A percentile compares a stretch with the other conserved stretches of the same genome.
Conservation (phyloP, 2,888 invertebrate genomes). For the Lagria hirta region DNA sequence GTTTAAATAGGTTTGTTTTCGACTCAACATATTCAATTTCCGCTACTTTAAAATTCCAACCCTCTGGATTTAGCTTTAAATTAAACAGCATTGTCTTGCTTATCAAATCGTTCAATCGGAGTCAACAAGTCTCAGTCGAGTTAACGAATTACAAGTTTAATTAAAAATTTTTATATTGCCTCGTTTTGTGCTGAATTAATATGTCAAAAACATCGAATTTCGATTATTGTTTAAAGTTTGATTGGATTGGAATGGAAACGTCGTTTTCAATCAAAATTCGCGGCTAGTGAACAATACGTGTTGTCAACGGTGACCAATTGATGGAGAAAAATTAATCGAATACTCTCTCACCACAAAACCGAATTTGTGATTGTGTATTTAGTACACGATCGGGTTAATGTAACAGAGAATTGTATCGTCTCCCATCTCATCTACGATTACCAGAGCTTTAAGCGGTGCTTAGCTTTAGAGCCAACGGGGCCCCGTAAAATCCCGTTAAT, state of each 20-base stretch:
- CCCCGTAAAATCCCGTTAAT: conserved; percentile 33
- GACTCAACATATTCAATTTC: no score
- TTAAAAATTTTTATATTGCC: conserved; percentile 19
- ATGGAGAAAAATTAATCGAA: conserved; percentile 17
- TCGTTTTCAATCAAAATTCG: conserved; percentile 24
- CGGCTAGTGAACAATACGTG: conserved; percentile 12
- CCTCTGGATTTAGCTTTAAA: conserved; percentile 23
- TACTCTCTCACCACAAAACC: no score
- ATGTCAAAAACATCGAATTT: conserved; percentile 23
- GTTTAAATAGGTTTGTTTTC: no score
- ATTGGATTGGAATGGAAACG: conserved; percentile 14
- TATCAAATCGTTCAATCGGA: conserved; percentile 8
- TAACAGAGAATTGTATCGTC: conserved; percentile 17
- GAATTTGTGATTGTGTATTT: conserved; percentile 23
- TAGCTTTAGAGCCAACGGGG: conserved; percentile 28
- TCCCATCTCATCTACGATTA: conserved; percentile 27
- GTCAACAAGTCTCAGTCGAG: conserved; percentile 16
- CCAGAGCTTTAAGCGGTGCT: conserved; percentile 30
- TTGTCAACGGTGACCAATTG: conserved; percentile 8
- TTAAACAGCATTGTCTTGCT: conserved; percentile 14
- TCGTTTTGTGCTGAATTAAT: conserved; percentile 21
- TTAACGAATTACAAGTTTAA: conserved; percentile 15
- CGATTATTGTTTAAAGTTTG: conserved; percentile 20
- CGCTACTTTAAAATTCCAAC: no score
- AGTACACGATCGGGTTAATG: conserved; percentile 29